phyloP scores from a whole-genome alignment of 2,888 invertebrate species.

The Tiliacea citrago region DNA sequence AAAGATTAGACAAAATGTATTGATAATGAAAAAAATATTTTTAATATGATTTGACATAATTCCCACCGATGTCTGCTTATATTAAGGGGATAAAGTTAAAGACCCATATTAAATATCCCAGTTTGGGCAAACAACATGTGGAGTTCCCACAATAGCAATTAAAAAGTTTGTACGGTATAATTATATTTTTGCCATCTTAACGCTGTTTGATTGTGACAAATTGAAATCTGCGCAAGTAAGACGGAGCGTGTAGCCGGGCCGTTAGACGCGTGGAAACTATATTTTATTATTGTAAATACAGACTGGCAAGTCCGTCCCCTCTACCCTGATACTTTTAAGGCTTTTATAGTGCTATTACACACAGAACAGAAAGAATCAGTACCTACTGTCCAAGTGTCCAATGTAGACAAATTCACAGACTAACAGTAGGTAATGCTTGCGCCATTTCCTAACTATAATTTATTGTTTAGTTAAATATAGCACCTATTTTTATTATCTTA shows the following conservation, averaged over 20 bases:
- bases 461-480: no score
- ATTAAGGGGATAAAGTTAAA: background rate
- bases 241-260: background rate
- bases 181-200: background rate
- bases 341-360: slow-evolving; percentile 1
- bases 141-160: background rate
- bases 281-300: slow-evolving; percentile 13
- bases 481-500: no score
- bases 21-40: slow-evolving; percentile 7
- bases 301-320: slow-evolving; percentile 48
- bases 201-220: background rate
- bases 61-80: slow-evolving; percentile 37
- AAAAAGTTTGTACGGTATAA: background rate
- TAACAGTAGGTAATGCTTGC: background rate
- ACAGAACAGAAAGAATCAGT: background rate
- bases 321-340: slow-evolving; percentile 10
- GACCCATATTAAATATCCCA: background rate
- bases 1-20: background rate
- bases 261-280: slow-evolving; percentile 5
- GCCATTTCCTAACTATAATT: background rate
- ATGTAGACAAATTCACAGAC: background rate
- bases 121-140: background rate
- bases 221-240: background rate
- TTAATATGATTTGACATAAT: slow-evolving; percentile 6
- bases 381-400: no score